Percentiles rank a stretch among this genome's conserved stretches.
phyloP scores from a whole-genome alignment of 2,888 invertebrate genomes.

The Macroteleia sp. region DNA sequence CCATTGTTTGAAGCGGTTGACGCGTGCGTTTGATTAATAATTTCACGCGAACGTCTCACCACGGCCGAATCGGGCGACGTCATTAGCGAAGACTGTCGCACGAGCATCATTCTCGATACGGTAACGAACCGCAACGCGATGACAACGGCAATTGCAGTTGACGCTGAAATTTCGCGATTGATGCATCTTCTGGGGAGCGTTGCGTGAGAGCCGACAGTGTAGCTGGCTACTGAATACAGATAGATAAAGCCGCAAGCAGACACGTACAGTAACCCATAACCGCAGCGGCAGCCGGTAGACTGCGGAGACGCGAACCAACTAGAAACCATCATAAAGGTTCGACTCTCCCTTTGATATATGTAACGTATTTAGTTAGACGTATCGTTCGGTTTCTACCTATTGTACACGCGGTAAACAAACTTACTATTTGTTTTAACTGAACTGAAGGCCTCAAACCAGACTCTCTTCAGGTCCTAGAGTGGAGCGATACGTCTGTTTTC shows the following conservation, averaged over 20 bases:
- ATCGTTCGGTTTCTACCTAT: slow-evolving; percentile 83
- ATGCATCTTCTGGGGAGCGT: slow-evolving; percentile 66
- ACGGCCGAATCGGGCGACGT: slow-evolving; percentile 12
- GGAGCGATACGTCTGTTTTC: slow-evolving; percentile 31
- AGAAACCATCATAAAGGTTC: slow-evolving; percentile 83
- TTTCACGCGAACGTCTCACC: slow-evolving; percentile 13
- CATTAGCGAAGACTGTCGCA: slow-evolving; percentile 42
- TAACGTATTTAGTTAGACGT: slow-evolving; percentile 82
- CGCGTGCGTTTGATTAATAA: slow-evolving; percentile 56
- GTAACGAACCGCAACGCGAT: slow-evolving; percentile 66
- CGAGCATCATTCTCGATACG: slow-evolving; percentile 59
- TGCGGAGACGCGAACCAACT: slow-evolving; percentile 78
- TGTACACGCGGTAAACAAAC: slow-evolving; percentile 81
- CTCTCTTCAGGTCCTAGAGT: too few relatives aligned
- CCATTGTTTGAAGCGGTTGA: slow-evolving; percentile 49
- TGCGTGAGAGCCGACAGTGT: slow-evolving; percentile 51
- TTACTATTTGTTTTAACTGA: slow-evolving; percentile 81
- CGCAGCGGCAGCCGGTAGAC: slow-evolving; percentile 74
- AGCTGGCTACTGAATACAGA: slow-evolving; percentile 41
- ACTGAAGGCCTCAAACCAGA: slow-evolving; percentile 69
- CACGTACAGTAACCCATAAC: slow-evolving; percentile 67
- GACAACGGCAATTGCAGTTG: slow-evolving; percentile 78
- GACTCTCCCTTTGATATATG: slow-evolving; percentile 81
- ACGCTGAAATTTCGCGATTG: slow-evolving; percentile 80
- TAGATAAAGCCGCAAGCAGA: slow-evolving; percentile 60